These are phyloP conservation scores for Typhlichthys eigenmanni DNA, from an alignment of 2,797 vertebrate genomes.

Conservation along the genomic window DNA sequence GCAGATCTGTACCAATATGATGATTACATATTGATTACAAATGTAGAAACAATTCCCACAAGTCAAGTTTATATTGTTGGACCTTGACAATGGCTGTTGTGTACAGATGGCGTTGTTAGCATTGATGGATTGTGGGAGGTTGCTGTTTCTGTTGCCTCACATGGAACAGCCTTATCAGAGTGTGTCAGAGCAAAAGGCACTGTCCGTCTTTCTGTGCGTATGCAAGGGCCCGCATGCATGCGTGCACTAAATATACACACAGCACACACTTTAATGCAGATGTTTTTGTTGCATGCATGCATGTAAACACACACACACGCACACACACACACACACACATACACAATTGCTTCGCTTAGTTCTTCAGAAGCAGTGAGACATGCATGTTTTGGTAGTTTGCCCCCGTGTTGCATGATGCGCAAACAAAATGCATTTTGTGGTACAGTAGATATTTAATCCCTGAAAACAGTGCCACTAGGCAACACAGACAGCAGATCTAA, in stretches of 20 bases:
- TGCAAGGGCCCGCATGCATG: constrained; percentile 29
- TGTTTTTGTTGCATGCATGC: neutral
- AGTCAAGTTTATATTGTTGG: constrained; percentile 32
- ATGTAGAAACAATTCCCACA: neutral
- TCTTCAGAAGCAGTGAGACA: constrained; percentile 16
- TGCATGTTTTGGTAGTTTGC: constrained; percentile 4
- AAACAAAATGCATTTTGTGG: constrained; percentile 24
- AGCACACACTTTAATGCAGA: constrained; percentile 20
- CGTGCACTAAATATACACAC: constrained; percentile 16
- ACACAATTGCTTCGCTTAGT: neutral
- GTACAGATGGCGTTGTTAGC: constrained; percentile 56
- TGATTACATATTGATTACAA: neutral
- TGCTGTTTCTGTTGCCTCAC: constrained; percentile 65
- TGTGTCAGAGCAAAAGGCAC: constrained; percentile 62
- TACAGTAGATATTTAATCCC: constrained; percentile 26
- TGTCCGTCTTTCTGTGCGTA: constrained; percentile 44
- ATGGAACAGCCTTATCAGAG: constrained; percentile 66
- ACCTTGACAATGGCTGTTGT: constrained; percentile 33
- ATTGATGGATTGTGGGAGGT: constrained; percentile 57
- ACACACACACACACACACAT: neutral
- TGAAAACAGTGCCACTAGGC: constrained; percentile 30
- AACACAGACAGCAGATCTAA: constrained; percentile 21
- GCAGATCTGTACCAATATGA: too few species aligned
- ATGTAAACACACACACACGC: neutral
- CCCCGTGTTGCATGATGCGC: constrained; percentile 16